Evolutionary conservation across 1,140 invertebrate genomes (phyloP).

Genomic region (Sinella curviseta): DNA sequence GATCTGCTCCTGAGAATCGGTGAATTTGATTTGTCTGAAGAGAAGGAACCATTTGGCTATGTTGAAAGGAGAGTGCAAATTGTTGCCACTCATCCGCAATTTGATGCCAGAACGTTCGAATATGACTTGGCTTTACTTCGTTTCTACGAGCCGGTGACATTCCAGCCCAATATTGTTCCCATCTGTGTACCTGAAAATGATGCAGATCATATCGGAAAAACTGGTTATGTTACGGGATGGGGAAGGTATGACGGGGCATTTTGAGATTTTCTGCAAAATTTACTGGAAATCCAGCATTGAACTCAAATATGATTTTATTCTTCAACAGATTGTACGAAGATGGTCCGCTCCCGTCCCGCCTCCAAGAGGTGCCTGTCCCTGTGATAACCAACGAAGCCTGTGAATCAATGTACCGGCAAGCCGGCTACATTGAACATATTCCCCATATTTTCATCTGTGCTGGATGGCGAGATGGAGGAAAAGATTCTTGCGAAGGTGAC

Average conservation of each 20-base stretch:
- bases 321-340: slow-evolving; percentile 62
- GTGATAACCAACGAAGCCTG: slow-evolving; percentile 88
- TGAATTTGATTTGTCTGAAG: slow-evolving; percentile 82
- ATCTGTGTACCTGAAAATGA: slow-evolving; percentile 85
- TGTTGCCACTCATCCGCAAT: slow-evolving; percentile 86
- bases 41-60: slow-evolving; percentile 82
- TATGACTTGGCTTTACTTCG: slow-evolving; percentile 85
- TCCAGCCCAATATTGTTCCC: slow-evolving; percentile 87
- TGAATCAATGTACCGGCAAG: slow-evolving; percentile 84
- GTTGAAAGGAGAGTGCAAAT: slow-evolving; percentile 85
- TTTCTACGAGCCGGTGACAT: slow-evolving; percentile 84
- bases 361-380: slow-evolving; percentile 88
- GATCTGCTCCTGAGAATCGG: slow-evolving; percentile 83
- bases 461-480: slow-evolving; percentile 84
- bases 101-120: slow-evolving; percentile 80
- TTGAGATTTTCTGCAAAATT: not conserved
- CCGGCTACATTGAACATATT: slow-evolving; percentile 89
- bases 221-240: slow-evolving; percentile 88
- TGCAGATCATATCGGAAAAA: slow-evolving; percentile 79
- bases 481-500: slow-evolving; percentile 92
- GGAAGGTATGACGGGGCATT: slow-evolving; percentile 83
- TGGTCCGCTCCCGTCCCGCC: slow-evolving; percentile 80
- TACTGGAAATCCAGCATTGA: too few species aligned
- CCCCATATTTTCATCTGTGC: slow-evolving; percentile 93
- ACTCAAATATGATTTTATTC: too few species aligned